phyloP scores from a whole-genome alignment of 2,888 invertebrate species.

The Chalcis sispes region DNA sequence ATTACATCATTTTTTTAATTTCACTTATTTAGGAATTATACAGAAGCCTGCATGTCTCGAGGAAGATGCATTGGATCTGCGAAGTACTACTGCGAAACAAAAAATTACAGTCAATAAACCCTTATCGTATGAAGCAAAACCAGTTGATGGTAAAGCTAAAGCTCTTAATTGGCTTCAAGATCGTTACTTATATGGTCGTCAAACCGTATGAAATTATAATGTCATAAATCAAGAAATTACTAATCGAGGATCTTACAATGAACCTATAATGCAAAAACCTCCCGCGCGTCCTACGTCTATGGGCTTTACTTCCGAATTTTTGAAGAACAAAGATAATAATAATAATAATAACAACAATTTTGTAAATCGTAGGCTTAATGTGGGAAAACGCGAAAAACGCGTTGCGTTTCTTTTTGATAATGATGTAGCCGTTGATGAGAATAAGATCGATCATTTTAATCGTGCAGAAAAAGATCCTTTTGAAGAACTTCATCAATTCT shows the following conservation, averaged over 20 bases:
- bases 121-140: slow-evolving; percentile 5
- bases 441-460: slow-evolving; percentile 20
- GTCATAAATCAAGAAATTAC: neutral
- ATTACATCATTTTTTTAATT: no score
- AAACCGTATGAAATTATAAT: neutral
- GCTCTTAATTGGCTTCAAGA: slow-evolving; percentile 68
- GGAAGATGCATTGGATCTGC: slow-evolving; percentile 27
- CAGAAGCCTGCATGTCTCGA: slow-evolving; percentile 1
- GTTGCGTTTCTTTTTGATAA: slow-evolving; percentile 57
- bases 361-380: no score
- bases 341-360: no score
- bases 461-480: slow-evolving; percentile 58
- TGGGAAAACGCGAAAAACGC: slow-evolving; percentile 54
- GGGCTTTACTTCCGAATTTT: slow-evolving; percentile 51
- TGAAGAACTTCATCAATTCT: slow-evolving; percentile 60
- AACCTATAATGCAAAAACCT: no score
- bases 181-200: slow-evolving; percentile 63
- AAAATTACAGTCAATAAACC: slow-evolving; percentile 7
- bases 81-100: slow-evolving; percentile 18
- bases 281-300: slow-evolving; percentile 34
- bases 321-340: slow-evolving; percentile 27
- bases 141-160: slow-evolving; percentile 61
- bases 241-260: slow-evolving; percentile 55
- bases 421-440: slow-evolving; percentile 21
- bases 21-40: slow-evolving; percentile 35